A percentile compares a stretch with the other conserved stretches of the same genome.
Evolutionary conservation across 2,113 vertebrate species (phyloP).

Genomic region (Hippocampus zosterae): DNA sequence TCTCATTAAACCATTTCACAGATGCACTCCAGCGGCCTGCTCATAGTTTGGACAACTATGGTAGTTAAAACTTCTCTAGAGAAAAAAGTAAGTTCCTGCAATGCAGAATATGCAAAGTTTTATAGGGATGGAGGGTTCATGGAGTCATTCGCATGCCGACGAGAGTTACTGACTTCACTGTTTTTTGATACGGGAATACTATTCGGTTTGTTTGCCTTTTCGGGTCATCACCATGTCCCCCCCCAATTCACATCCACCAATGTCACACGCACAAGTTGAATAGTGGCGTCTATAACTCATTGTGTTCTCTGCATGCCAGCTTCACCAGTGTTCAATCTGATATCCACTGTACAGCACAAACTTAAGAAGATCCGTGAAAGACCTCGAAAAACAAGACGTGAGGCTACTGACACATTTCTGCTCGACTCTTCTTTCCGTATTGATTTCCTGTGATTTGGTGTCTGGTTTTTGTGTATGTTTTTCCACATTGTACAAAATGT

Average conservation of each 20-base stretch:
- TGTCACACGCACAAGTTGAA: slow-evolving; percentile 49
- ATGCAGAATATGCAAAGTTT: slow-evolving; percentile 77
- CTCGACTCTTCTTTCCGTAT: slow-evolving; percentile 32
- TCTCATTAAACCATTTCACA: slow-evolving; percentile 48
- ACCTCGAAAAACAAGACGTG: slow-evolving; percentile 26
- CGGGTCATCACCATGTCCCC: slow-evolving; percentile 31
- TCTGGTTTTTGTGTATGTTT: slow-evolving; percentile 70
- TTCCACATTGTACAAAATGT: slow-evolving; percentile 74
- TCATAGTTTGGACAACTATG: slow-evolving; percentile 66
- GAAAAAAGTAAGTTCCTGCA: slow-evolving; percentile 76
- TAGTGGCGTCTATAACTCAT: slow-evolving; percentile 31
- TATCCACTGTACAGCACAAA: slow-evolving; percentile 64
- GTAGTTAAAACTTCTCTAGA: slow-evolving; percentile 77
- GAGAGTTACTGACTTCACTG: slow-evolving; percentile 64
- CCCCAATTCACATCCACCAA: slow-evolving; percentile 27
- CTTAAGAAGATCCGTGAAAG: slow-evolving; percentile 18
- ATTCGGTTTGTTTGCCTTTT: slow-evolving; percentile 52
- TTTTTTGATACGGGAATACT: slow-evolving; percentile 70
- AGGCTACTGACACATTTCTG: slow-evolving; percentile 47
- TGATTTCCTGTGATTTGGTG: slow-evolving; percentile 60
- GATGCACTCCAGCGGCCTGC: slow-evolving; percentile 57
- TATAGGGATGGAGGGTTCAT: slow-evolving; percentile 53
- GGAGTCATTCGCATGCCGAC: slow-evolving; percentile 61
- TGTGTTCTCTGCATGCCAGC: slow-evolving; percentile 59
- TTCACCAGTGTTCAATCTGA: slow-evolving; percentile 45